phyloP scores from a whole-genome alignment of 2,888 invertebrate genomes.

The Philonicus albiceps region DNA sequence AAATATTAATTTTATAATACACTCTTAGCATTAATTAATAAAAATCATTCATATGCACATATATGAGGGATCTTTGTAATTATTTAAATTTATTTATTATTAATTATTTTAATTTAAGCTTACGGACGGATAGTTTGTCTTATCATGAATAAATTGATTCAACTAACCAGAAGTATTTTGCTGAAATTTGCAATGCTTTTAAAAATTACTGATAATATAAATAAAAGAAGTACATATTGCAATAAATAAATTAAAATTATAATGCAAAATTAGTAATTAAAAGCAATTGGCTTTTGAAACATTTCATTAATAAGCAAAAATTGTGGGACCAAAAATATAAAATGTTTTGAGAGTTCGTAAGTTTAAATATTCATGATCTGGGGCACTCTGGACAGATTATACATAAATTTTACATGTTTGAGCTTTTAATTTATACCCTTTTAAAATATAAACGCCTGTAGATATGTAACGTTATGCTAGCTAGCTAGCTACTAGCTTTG shows the following conservation, averaged over 20 bases:
- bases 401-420: neutral
- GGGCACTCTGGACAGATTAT: neutral
- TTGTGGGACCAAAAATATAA: neutral
- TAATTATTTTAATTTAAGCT: no score
- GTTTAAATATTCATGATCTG: neutral
- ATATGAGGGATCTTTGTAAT: no score
- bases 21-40: no score
- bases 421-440: neutral
- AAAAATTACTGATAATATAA: no score
- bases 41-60: no score
- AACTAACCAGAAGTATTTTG: no score
- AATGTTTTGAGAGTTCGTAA: neutral
- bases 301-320: neutral
- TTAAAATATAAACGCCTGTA: neutral
- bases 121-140: no score
- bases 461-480: neutral
- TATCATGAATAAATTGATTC: no score
- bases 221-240: no score
- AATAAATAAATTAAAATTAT: neutral
- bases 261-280: neutral
- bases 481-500: neutral
- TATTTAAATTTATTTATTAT: no score
- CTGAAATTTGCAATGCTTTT: no score
- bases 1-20: no score
- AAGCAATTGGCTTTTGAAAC: neutral